These are phyloP conservation scores for Rafetus swinhoei DNA, from an alignment of 2,113 vertebrate species.

Conservation along the genomic window DNA sequence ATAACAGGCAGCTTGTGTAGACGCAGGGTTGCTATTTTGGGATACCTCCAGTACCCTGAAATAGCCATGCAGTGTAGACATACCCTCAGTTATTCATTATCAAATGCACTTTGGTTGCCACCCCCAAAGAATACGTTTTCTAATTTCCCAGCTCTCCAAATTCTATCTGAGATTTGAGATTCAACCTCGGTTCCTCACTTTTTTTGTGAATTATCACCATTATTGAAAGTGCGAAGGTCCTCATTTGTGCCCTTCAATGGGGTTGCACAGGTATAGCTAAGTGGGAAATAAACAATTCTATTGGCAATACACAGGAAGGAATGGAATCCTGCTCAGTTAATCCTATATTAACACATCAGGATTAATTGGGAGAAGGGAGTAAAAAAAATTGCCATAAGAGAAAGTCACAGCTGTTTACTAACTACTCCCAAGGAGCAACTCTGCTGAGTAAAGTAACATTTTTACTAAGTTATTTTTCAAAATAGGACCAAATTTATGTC, in stretches of 20 bases:
- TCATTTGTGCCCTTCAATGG: slow-evolving; percentile 35
- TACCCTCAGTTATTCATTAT: not conserved
- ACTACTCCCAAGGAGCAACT: not conserved
- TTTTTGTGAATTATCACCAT: not conserved
- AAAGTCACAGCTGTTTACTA: not conserved
- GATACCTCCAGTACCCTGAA: too few relatives aligned
- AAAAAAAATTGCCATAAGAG: not conserved
- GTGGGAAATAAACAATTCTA: not conserved
- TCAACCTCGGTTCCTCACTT: not conserved
- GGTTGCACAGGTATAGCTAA: slow-evolving; percentile 32
- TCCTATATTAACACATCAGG: not conserved
- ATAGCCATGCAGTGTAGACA: too few relatives aligned
- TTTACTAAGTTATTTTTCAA: not conserved
- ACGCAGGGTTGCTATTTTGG: too few relatives aligned
- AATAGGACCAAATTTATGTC: not conserved
- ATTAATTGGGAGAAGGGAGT: not conserved
- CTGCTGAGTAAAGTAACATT: not conserved
- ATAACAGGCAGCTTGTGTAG: too few relatives aligned
- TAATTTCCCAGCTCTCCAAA: not conserved
- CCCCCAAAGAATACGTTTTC: not conserved
- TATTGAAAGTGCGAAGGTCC: not conserved
- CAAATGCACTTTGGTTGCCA: not conserved
- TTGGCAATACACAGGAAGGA: not conserved
- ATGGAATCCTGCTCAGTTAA: not conserved
- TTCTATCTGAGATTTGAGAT: not conserved